Evolutionary conservation across 92 coral and sea anemone genomes (phyloP), one percentile per base, ranked within the genome.

Genomic region (Paragorgia papillata): DNA sequence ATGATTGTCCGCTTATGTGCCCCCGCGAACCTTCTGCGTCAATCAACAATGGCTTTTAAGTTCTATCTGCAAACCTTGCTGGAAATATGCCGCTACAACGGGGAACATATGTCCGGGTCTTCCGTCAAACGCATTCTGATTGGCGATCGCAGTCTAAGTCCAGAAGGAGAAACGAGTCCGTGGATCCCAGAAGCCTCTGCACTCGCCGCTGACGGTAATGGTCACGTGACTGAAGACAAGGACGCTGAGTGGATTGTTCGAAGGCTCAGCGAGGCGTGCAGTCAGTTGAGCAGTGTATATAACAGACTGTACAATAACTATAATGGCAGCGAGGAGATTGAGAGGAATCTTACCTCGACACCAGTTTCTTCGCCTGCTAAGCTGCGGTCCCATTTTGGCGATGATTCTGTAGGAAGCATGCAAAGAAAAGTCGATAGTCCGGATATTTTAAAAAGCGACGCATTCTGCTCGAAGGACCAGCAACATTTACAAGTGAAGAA

Each of bases 171-270:
- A 50, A 46, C 39, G 35, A 62, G 55, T 33, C 74, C 57, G 35
- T 21, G 54, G 18, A 57, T 61, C 20, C 74, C 44, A 5, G 80
- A 82, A 24, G 64, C 68, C 15, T 41, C 69, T 29, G 82, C 65
- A 0, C 61, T 70, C 62, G 17, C 44, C 19, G 10, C 82, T 1
- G 76, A 80, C 18, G 85, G 71, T 15, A 79, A 79, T 62, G 90
- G 82, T 53, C 90, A 90, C 19, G 85, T 80, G 46, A 74, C 39
- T 10, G 64, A 53, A 32, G 93, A 87, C 74, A 91, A 93, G 57
- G 88, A 93, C 64, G 88, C 88, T 35, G 99, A 95, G 14, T 95
- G 99, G 99, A 95, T 95, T 13, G 99, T 95, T 30, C 79, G 94
- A 57, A 83, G 99, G 43, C 85, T 95, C 53, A 87, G 88, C 85